These are phyloP conservation scores for Pygoscelis adeliae DNA, from an alignment of 2,113 vertebrate genomes.

Conservation along the genomic window DNA sequence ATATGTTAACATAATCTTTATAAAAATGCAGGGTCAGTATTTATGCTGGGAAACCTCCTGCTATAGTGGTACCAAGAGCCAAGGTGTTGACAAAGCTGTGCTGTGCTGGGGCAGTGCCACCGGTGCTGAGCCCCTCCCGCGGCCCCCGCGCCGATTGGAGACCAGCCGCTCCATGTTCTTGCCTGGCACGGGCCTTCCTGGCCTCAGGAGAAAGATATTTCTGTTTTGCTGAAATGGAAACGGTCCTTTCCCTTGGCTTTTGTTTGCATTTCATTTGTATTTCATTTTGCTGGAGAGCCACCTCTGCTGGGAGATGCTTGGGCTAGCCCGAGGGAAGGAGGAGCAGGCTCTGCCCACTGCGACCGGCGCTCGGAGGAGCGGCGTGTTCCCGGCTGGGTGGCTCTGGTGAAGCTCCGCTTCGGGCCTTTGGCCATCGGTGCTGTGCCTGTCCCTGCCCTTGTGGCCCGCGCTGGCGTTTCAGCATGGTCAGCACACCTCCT, in stretches of 20 bases:
- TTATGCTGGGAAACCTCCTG: background rate
- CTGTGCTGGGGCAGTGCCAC: background rate
- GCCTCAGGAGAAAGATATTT: rapidly evolving
- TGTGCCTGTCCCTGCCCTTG: background rate
- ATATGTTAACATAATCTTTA: too few relatives aligned
- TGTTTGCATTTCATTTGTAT: rapidly evolving
- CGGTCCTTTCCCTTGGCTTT: background rate
- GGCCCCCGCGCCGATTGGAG: background rate
- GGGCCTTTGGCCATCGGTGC: rapidly evolving
- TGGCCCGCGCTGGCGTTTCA: rapidly evolving
- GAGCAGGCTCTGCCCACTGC: background rate
- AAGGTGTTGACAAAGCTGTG: rapidly evolving
- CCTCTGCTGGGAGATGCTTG: background rate
- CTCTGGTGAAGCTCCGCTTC: background rate
- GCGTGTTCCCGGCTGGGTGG: background rate
- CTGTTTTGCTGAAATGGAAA: rapidly evolving
- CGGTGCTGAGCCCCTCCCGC: background rate
- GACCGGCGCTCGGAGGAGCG: background rate
- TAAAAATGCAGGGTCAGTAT: background rate
- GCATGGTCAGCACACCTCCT: rapidly evolving
- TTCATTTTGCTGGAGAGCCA: background rate
- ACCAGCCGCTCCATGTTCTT: background rate
- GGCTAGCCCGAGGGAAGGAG: background rate
- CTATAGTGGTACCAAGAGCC: background rate
- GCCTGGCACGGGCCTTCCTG: background rate